A percentile compares a stretch with the other conserved stretches of the same genome.
phyloP scores from a whole-genome alignment of 2,888 invertebrate genomes.

The Chymomyza procnemis region DNA sequence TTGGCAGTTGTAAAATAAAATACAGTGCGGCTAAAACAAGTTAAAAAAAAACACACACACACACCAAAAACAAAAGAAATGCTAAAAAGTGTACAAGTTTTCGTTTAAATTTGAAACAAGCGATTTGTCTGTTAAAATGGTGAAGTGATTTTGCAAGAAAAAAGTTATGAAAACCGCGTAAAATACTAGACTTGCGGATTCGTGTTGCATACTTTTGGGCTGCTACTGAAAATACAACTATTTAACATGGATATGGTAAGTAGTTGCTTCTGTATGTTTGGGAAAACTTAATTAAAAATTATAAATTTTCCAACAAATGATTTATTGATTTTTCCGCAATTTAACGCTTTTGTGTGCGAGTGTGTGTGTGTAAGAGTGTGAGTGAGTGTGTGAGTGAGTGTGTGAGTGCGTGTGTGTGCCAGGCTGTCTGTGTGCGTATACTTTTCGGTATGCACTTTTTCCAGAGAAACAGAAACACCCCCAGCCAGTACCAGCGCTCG shows the following conservation, averaged over 20 bases:
- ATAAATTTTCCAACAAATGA: conserved; percentile 62
- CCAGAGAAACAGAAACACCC: conserved; percentile 58
- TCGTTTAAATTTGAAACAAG: background rate
- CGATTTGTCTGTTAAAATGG: background rate
- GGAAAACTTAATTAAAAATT: conserved; percentile 25
- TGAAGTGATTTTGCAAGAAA: background rate
- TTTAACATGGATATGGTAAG: conserved; percentile 59
- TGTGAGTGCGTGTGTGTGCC: conserved; percentile 7
- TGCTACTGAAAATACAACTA: conserved; percentile 42
- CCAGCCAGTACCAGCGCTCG: conserved; percentile 27
- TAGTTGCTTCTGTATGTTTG: conserved; percentile 5
- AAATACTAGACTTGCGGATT: conserved; percentile 15
- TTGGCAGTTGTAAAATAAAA: conserved; percentile 8
- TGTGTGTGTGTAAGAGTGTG: conserved; percentile 20
- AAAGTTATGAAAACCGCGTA: background rate
- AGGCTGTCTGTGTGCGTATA: conserved; percentile 53
- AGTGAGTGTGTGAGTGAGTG: conserved; percentile 33
- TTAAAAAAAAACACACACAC: conserved; percentile 29
- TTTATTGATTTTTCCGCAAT: conserved; percentile 69
- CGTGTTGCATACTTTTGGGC: conserved; percentile 57
- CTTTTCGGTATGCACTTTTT: conserved; percentile 71
- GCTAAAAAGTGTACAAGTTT: conserved; percentile 6
- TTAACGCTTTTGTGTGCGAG: conserved; percentile 38
- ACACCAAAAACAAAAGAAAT: conserved; percentile 6
- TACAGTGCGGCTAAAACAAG: background rate